Evolutionary conservation across 35 echinoderm and acorn worm genomes (phyloP).

Genomic region (Lytechinus variegatus): DNA sequence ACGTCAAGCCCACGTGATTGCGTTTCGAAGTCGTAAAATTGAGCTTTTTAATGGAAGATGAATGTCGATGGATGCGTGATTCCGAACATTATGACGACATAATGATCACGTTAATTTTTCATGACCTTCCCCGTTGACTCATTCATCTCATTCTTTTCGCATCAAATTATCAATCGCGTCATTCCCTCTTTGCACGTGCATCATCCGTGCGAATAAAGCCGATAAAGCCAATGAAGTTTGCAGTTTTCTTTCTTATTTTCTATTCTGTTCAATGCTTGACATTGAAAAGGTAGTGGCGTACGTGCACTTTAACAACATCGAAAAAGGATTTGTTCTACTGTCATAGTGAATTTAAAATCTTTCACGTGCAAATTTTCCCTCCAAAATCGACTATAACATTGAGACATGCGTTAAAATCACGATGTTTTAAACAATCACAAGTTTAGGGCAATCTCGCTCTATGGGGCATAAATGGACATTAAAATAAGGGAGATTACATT

Average conservation of each 20-base stretch:
- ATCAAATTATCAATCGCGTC: background rate
- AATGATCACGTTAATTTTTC: too few relatives aligned
- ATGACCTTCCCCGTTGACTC: background rate
- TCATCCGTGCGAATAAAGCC: background rate
- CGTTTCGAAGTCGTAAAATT: background rate
- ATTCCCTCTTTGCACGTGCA: background rate
- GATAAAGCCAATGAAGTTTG: background rate
- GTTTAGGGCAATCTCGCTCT: too few relatives aligned
- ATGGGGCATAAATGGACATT: too few relatives aligned
- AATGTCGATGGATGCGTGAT: too few relatives aligned
- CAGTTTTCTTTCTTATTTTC: background rate
- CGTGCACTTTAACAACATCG: background rate
- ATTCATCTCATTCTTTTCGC: background rate
- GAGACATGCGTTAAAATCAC: too few relatives aligned
- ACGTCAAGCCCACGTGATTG: background rate
- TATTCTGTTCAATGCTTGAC: background rate
- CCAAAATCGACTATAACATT: background rate
- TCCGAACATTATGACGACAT: too few relatives aligned
- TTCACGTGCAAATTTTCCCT: background rate
- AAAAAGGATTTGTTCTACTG: background rate
- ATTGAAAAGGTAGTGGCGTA: background rate
- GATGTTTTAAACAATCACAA: too few relatives aligned
- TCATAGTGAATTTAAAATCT: background rate
- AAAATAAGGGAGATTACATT: too few relatives aligned
- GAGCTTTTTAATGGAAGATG: background rate